Base-by-base conservation (phyloP, 2,888 invertebrate genomes). In the Eupithecia vulgata region DNA sequence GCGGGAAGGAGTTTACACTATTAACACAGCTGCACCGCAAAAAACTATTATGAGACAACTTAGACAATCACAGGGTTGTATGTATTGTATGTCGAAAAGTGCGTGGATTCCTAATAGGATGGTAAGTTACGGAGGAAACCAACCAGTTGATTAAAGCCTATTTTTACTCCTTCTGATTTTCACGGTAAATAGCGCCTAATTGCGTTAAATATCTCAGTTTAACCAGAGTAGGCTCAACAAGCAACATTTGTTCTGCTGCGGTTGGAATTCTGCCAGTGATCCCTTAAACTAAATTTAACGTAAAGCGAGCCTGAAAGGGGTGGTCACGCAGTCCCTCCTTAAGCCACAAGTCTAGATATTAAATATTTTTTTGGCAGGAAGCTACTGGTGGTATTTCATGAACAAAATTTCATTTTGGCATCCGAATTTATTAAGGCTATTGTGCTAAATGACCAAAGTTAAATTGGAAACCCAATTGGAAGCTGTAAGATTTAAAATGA, bases 241-340 rank as follows among this genome's bases (percentile, higher is more conserved):
- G 75, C 72, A 78, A 78, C 78, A 80, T 84, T 83, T 84, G 81
- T 81, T 82, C 75, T 81, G 80, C 75, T 81, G 80, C 71, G 83
- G 81, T 84, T 88, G 87, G 86, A 83, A 64, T 81, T 77, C 65
- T 83, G 87, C 86, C 87, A 88, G 82, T 79, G 78, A 82, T 83
- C 81, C 83, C 81, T 82, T 82, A 83, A 48, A 82, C 82, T 80
- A 79, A 82, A 82, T 85, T 84, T 84, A 84, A 85, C 79, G 78
- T 80, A 74, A 78, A 81, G 79, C 81, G 77, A 78, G 76, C 81
- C 81, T 78, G 75, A 74, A 77, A 79, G 79, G 70, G 74, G 76
- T 75, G 77, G 74, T 75, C 68, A 65, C 72, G 70, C 74, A 62
- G 71, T 30, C 71, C 52, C 68, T 76, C 76, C 73, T 77, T 71